phyloP scores from a whole-genome alignment of 92 coral and sea anemone species.

The Epizoanthus stellaris region DNA sequence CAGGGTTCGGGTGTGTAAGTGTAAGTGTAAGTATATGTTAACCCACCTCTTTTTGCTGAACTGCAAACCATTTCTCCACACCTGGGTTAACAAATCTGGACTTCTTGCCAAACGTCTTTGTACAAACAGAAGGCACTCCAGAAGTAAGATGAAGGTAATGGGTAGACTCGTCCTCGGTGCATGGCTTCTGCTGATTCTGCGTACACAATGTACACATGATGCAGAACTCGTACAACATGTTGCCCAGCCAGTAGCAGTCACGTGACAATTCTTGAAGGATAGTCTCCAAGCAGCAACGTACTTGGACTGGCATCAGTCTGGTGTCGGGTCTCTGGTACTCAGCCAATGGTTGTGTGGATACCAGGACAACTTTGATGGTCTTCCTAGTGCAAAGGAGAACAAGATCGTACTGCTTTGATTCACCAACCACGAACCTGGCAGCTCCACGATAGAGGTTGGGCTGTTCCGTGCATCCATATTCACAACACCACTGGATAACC shows the following conservation, averaged over 20 bases:
- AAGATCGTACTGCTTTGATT: constrained; percentile 53
- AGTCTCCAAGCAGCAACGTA: constrained; percentile 29
- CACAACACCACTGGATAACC: constrained; percentile 32
- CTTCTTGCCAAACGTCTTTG: constrained; percentile 42
- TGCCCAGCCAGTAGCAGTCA: constrained; percentile 63
- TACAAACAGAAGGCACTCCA: constrained; percentile 33
- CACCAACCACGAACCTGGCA: constrained; percentile 49
- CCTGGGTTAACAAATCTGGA: constrained; percentile 44
- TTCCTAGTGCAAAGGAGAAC: constrained; percentile 52
- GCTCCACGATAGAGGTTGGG: constrained; percentile 60
- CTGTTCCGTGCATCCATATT: constrained; percentile 22
- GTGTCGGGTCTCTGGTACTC: neutral
- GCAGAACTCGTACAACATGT: constrained; percentile 44
- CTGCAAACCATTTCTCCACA: constrained; percentile 49
- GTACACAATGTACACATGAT: constrained; percentile 41
- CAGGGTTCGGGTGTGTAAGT: neutral
- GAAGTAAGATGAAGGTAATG: constrained; percentile 37
- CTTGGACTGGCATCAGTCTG: constrained; percentile 1
- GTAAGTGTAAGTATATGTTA: neutral
- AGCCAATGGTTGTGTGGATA: neutral
- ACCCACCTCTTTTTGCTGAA: neutral
- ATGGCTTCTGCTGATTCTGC: neutral
- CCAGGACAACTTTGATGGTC: constrained; percentile 30
- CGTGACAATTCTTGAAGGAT: constrained; percentile 31
- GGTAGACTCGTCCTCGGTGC: constrained; percentile 38